Evolutionary conservation across 2,113 vertebrate genomes (phyloP), one percentile per base, ranked within the genome.

Genomic region (Aegotheles bennettii): DNA sequence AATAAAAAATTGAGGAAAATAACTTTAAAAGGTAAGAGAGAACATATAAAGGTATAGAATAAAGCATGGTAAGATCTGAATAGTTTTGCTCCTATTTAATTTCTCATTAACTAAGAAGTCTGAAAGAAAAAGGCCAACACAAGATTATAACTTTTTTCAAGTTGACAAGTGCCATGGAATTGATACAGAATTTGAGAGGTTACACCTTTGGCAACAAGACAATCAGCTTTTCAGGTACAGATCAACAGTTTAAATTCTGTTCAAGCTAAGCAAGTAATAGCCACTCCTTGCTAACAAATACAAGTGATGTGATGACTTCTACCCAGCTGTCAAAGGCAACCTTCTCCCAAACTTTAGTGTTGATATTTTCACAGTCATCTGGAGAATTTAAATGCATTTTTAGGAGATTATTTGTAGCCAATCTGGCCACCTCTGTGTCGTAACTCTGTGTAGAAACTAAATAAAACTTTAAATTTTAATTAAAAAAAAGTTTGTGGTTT

Each of bases 161-260:
- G 28, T 53, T 65, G 40, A 81, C 5, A 21, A 75, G 21, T 0
- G 0, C 21, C 50, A 64, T 10, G 20, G 21, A 75, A 48, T 20
- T 45, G 43, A 50, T 64, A 69, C 12, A 75, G 65, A 89, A 76
- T 59, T 38, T 45, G 69, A 84, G 54, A 87, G 12, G 35, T 33
- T 87, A 83, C 36, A 57, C 50, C 50, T 81, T 38, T 80, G 73
- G 35, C 86, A 94, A 90, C 20, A 86, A 57, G 54, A 59, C 28
- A 79, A 78, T 56, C 60, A 91, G 31, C 50, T 86, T 94, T 93
- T 81, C 38, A 81, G 45, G 67, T 50, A 80, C 28, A 93, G 53
- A 82, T 73, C 40, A 90, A 51, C 10, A 53, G 33, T 48, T 86
- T 43, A 67, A 89, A 81, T 54, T 61, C 77, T 54, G 35, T 33